These are phyloP conservation scores for Campopleginae sp. DNA, from an alignment of 2,888 invertebrate genomes.

Conservation along the genomic window DNA sequence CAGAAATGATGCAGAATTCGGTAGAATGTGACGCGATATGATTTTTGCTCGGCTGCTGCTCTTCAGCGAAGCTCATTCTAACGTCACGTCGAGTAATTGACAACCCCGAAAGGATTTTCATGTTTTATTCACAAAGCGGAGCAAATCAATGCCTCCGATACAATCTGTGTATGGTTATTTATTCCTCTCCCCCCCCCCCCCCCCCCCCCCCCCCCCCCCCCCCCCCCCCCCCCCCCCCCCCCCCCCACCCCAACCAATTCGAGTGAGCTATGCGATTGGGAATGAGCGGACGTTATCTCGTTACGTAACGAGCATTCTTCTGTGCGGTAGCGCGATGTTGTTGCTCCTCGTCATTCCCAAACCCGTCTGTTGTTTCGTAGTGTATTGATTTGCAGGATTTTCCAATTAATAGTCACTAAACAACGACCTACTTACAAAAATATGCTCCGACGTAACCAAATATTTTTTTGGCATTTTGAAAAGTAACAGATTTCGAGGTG, in stretches of 20 bases:
- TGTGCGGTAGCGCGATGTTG: background rate
- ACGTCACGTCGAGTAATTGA: constrained; percentile 39
- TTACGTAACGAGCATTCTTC: constrained; percentile 51
- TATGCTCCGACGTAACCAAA: too few relatives aligned
- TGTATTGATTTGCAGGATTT: background rate
- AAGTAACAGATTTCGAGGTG: too few relatives aligned
- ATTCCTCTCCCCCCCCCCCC: background rate
- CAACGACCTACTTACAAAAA: background rate
- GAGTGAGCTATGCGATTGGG: constrained; percentile 23
- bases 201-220: background rate
- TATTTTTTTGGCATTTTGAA: too few relatives aligned
- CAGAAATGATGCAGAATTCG: background rate
- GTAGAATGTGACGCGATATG: background rate
- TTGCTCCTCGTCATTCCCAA: constrained; percentile 3
- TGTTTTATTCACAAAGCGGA: constrained; percentile 64
- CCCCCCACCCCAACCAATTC: too few relatives aligned
- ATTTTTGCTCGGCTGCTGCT: background rate
- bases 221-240: background rate
- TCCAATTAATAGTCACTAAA: background rate
- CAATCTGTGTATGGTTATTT: constrained; percentile 18
- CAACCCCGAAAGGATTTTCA: constrained; percentile 52
- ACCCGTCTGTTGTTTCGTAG: background rate
- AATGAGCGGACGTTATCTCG: constrained; percentile 55
- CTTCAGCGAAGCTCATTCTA: background rate
- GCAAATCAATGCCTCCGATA: constrained; percentile 55